Evolutionary conservation across 2,888 invertebrate species (phyloP).

Genomic region (Perizoma affinitatum): DNA sequence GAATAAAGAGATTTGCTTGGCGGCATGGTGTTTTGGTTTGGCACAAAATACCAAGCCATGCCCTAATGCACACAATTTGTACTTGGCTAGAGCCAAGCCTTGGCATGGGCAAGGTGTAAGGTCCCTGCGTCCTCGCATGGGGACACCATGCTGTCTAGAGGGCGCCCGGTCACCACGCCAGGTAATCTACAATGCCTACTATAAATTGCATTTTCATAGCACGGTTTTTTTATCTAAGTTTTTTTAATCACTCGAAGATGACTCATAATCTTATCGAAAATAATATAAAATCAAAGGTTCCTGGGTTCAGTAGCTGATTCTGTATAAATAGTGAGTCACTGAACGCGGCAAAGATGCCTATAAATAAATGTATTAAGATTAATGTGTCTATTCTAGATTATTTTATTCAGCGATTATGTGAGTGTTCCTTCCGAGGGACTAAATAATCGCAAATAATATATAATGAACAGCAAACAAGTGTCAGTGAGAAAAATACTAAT

Average conservation of each 20-base stretch:
- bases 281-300: slow-evolving; percentile 6
- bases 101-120: slow-evolving; percentile 41
- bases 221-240: neutral
- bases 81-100: slow-evolving; percentile 4
- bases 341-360: slow-evolving; percentile 23
- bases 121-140: slow-evolving; percentile 50
- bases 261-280: too few relatives aligned
- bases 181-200: slow-evolving; percentile 41
- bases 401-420: slow-evolving; percentile 37
- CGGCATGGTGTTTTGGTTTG: neutral
- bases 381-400: slow-evolving; percentile 40
- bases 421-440: slow-evolving; percentile 20
- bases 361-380: slow-evolving; percentile 33
- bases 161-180: slow-evolving; percentile 55
- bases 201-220: slow-evolving; percentile 34
- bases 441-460: slow-evolving; percentile 34
- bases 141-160: slow-evolving; percentile 69
- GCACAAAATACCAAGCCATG: slow-evolving; percentile 20
- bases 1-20: neutral
- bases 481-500: neutral
- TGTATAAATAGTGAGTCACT: slow-evolving; percentile 25
- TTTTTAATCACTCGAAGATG: too few relatives aligned
- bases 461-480: neutral
- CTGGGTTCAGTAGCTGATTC: slow-evolving; percentile 21
- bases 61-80: slow-evolving; percentile 31